Evolutionary conservation across 1,140 invertebrate species (phyloP).

Genomic region (Branchinecta lynchi): DNA sequence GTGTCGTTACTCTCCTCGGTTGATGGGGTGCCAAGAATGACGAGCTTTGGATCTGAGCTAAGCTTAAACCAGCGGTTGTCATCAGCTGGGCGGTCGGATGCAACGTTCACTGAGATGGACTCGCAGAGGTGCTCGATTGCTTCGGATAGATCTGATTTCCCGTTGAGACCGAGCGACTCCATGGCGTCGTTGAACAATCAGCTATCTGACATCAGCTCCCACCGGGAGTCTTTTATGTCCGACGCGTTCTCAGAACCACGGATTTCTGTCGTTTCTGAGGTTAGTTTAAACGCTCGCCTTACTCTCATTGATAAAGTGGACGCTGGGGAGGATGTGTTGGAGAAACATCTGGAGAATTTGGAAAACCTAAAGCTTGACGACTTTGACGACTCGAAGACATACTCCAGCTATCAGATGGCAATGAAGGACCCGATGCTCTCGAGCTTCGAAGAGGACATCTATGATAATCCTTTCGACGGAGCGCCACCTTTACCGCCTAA

Average conservation of each 20-base stretch:
- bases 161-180: neutral
- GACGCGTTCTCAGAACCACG: neutral
- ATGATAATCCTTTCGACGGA: constrained; percentile 19
- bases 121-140: neutral
- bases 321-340: constrained; percentile 14
- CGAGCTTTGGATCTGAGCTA: neutral
- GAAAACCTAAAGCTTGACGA: constrained; percentile 19
- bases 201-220: neutral
- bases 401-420: constrained; percentile 63
- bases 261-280: neutral
- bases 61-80: constrained; percentile 2
- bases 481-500: neutral
- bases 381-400: constrained; percentile 50
- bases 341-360: constrained; percentile 19
- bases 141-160: neutral
- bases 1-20: neutral
- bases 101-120: neutral
- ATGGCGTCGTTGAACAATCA: neutral
- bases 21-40: neutral
- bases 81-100: neutral
- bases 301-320: neutral
- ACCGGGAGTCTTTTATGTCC: neutral
- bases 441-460: constrained; percentile 16
- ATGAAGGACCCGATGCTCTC: constrained; percentile 56
- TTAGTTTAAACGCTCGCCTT: neutral